Conservation (phyloP, 1,140 invertebrate species). For the Solenopsis invicta region DNA sequence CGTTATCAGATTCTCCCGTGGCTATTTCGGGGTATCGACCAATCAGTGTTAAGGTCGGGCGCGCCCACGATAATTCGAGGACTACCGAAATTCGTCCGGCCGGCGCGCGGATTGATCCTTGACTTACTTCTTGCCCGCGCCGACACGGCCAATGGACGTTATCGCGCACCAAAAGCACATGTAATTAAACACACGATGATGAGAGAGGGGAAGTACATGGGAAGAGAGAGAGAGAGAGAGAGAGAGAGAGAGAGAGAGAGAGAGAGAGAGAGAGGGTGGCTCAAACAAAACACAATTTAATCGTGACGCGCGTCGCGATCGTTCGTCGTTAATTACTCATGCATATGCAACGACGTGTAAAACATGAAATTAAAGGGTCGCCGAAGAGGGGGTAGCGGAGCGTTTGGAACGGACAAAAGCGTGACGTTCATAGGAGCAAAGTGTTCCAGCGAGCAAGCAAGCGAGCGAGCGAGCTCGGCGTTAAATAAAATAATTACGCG, state of each 20-base stretch:
- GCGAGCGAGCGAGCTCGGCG: slow-evolving; percentile 10
- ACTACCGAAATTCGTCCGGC: slow-evolving; percentile 76
- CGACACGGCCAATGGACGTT: slow-evolving; percentile 12
- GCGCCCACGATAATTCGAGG: slow-evolving; percentile 75
- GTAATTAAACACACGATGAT: slow-evolving; percentile 45
- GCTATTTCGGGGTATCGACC: slow-evolving; percentile 85
- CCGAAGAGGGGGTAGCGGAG: neutral
- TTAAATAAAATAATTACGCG: slow-evolving; percentile 56
- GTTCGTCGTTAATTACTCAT: slow-evolving; percentile 39
- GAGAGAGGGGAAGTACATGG: neutral
- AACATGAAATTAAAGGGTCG: slow-evolving; percentile 45
- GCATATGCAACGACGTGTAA: slow-evolving; percentile 36
- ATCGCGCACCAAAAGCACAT: slow-evolving; percentile 31
- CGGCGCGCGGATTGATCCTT: slow-evolving; percentile 77
- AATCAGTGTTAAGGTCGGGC: slow-evolving; percentile 85
- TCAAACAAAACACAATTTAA: slow-evolving; percentile 45
- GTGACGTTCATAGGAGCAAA: neutral
- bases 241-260: slow-evolving; percentile 7
- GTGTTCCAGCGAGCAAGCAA: neutral
- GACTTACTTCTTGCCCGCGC: slow-evolving; percentile 77
- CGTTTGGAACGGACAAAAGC: neutral
- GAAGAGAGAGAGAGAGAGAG: neutral
- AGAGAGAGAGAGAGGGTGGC: neutral
- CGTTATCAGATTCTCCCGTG: slow-evolving; percentile 78
- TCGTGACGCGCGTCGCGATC: slow-evolving; percentile 31